Evolutionary conservation across 2,113 vertebrate genomes (phyloP).

Genomic region (Hemiscyllium ocellatum): DNA sequence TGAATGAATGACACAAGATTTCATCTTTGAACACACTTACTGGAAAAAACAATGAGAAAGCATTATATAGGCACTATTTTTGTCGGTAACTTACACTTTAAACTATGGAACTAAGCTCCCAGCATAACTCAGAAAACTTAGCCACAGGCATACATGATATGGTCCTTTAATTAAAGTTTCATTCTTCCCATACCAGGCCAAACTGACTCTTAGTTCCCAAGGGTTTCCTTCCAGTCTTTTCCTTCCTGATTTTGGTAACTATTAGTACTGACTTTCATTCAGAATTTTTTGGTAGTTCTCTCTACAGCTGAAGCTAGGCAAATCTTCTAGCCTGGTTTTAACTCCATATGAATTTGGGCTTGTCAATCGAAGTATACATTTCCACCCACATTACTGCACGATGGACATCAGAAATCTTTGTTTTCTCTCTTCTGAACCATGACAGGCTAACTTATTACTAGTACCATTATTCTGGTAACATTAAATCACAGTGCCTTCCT

Average conservation of each 20-base stretch:
- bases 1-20: not conserved
- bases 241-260: not conserved
- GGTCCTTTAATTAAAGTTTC: not conserved
- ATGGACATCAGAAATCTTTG: too few relatives aligned
- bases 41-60: not conserved
- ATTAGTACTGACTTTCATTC: not conserved
- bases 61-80: not conserved
- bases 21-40: not conserved
- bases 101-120: not conserved
- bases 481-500: too few relatives aligned
- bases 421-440: not conserved
- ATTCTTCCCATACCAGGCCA: not conserved
- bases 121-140: not conserved
- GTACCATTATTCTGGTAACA: too few relatives aligned
- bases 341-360: not conserved
- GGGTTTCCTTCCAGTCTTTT: not conserved
- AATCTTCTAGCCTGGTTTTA: not conserved
- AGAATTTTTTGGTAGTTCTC: not conserved
- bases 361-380: too few relatives aligned
- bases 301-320: not conserved
- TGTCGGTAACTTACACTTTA: not conserved
- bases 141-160: not conserved
- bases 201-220: not conserved
- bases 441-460: too few relatives aligned
- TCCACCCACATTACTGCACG: too few relatives aligned